Base-by-base conservation (phyloP, 2,888 invertebrate species). In the Drosophila fulvimacula region DNA sequence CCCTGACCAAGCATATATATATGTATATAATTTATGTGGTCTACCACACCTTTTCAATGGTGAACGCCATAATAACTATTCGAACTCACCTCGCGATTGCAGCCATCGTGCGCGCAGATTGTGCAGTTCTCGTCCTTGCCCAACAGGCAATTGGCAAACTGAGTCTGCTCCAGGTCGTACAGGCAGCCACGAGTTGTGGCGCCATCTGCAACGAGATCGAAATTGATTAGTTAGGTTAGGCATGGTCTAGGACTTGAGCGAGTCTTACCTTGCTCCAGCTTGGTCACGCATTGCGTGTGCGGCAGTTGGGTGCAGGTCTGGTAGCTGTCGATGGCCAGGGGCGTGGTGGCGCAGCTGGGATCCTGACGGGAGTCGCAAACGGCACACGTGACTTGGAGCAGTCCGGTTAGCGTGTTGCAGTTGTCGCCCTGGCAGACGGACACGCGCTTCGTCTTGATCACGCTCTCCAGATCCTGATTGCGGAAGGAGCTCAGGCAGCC, bases 401-500 rank as follows among this genome's bases (percentile, higher is more conserved):
- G 5, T 5, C 3, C 27, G 2, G 30, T 30, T 3, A 48, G 2
- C 1, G 1, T 5, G 27, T 92, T 92, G 65, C 92, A 92, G 39
- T 90, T 75, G 1, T 60, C 58, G 9, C 89, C 91, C 0, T 83
- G 65, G 36, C 92, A 92, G 0, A 91, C 72, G 4, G 68, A 51
- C 1, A 92, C 80, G 11, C 77, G 85, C 42, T 92, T 92, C 0
- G 91, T 89, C 57, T 79, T 88, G 30, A 92, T 72, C 0, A 92
- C 78, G 24, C 72, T 81, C 17, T 83, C 81, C 39, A 90, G 17
- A 10, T 81, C 79, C 58, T 90, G 90, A 39, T 60, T 76, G 30
- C 83, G 84, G 86, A 91, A 90, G 5, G 84, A 84, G 73, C 91
- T 89, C 7, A 91, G 52, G 41, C 92, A 92, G 27, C 91, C 92